Evolutionary conservation across 2,113 vertebrate species (phyloP).

Genomic region (Tringa solitaria): DNA sequence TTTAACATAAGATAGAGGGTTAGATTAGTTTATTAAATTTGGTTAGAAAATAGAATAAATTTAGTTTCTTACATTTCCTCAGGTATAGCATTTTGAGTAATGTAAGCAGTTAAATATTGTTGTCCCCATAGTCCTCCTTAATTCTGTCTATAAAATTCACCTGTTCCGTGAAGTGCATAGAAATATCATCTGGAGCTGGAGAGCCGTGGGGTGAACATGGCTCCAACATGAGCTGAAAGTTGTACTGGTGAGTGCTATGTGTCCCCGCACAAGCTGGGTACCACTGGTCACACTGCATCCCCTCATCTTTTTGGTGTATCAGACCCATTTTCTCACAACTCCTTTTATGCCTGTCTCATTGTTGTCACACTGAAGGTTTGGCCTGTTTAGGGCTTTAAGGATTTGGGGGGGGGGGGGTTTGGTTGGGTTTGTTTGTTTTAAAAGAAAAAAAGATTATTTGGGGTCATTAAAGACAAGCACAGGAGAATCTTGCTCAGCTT

Average conservation of each 20-base stretch:
- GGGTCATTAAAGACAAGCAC: background rate
- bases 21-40: background rate
- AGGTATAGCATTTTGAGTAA: background rate
- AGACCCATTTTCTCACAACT: background rate
- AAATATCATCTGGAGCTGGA: background rate
- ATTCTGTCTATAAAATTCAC: background rate
- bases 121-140: background rate
- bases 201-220: accelerated
- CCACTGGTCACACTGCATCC: background rate
- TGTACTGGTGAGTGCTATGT: background rate
- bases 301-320: background rate
- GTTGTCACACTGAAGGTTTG: background rate
- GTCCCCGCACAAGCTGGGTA: too few species aligned
- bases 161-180: background rate
- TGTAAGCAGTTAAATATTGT: background rate
- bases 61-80: background rate
- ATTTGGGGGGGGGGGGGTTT: background rate
- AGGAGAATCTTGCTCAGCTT: background rate
- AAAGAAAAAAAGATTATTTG: background rate
- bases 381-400: background rate
- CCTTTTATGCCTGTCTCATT: background rate
- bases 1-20: background rate
- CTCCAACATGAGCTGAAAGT: accelerated
- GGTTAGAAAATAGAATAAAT: background rate
- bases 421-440: background rate